Evolutionary conservation across 1,140 invertebrate species (phyloP), one percentile per base, ranked within the genome.

Genomic region (Diachasmimorpha longicaudata): DNA sequence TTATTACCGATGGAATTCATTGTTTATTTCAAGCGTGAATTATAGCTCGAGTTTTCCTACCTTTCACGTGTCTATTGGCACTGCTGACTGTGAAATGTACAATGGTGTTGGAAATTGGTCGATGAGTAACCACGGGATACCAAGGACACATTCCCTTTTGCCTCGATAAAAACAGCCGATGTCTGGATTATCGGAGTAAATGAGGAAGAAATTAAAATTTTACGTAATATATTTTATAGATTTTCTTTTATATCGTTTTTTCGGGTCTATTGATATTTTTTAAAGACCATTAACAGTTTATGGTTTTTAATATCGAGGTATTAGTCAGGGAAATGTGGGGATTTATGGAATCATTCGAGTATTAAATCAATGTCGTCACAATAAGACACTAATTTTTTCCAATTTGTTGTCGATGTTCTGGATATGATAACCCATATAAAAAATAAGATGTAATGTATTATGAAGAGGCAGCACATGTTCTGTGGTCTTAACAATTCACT

Each of bases 111-210:
- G 78, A 77, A 82, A 85, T 86, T 82, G 84, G 84, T 86, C 85
- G 85, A 85, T 86, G 84, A 84, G 83, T 87, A 85, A 87, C 85
- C 81, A 86, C 79, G 84, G 84, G 83, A 85, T 55, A 86, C 85
- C 85, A 87, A 86, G 85, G 85, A 80, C 84, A 74, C 63, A 16
- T 42, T 67, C 39, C 21, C 4, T 74, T 46, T 67, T 46, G 42
- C 39, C 21, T 23, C 36, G 21, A 8, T 19, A 48, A 23, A n/a
- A 42, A 11, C 6, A n/a, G 44, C 1, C 13, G 19, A 52, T 19
- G 39, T 42, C 39, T 42, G 39, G 9, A 1, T 42, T 10, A 42
- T 31, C 6, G 31, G 31, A 31, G 31, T 31, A 31, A 31, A 31
- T 6, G 31, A 31, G 31, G 6, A 31, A 2, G 31, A 6, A n/a